Conservation (phyloP, 2,113 vertebrate genomes). For the Gavia stellata region DNA sequence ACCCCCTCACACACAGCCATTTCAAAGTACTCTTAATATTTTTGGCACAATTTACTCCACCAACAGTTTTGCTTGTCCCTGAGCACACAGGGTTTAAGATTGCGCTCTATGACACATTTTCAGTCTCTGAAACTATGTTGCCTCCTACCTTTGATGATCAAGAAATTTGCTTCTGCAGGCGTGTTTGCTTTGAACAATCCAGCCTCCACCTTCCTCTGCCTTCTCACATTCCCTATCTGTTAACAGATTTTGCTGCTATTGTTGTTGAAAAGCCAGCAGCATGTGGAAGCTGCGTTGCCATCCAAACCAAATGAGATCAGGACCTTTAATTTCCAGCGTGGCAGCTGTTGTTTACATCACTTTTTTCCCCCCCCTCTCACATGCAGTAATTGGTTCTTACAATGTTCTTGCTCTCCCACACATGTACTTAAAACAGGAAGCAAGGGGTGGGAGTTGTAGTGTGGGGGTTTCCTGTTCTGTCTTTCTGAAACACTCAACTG, state of each 20-base stretch:
- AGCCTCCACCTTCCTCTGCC: background rate
- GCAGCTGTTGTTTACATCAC: constrained; percentile 52
- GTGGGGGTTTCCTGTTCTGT: constrained; percentile 44
- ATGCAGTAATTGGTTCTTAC: background rate
- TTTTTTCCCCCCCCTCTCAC: background rate
- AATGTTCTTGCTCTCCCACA: background rate
- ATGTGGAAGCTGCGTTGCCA: background rate
- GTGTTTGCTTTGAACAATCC: background rate
- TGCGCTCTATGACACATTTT: background rate
- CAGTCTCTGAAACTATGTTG: background rate
- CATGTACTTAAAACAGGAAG: constrained; percentile 6
- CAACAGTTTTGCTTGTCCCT: background rate
- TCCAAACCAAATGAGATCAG: background rate
- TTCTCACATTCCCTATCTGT: background rate
- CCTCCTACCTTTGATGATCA: constrained; percentile 42
- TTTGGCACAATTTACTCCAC: background rate
- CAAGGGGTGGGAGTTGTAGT: background rate
- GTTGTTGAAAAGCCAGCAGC: background rate
- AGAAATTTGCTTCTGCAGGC: background rate
- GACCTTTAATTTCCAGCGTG: background rate
- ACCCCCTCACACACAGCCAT: background rate
- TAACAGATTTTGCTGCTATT: background rate
- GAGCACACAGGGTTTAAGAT: too few relatives aligned
- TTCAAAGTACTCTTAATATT: background rate
- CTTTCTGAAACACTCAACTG: background rate